A percentile compares a stretch with the other conserved stretches of the same genome.
Conservation (phyloP, 2,888 invertebrate species). For the Aethes cnicana region DNA sequence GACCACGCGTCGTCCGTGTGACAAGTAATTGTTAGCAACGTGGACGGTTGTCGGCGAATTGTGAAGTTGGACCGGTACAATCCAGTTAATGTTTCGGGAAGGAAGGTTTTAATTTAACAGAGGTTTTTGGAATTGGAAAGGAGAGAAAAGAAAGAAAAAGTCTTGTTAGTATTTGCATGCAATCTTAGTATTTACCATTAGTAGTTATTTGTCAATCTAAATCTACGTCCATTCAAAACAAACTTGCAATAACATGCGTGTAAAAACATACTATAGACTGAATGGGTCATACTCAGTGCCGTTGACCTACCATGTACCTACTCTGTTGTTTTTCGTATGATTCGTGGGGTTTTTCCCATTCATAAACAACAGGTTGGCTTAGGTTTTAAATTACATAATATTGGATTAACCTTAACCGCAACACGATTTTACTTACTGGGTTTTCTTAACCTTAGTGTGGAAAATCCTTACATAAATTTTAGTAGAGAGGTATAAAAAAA, state of each 20-base stretch:
- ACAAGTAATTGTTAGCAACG: slow-evolving; percentile 63
- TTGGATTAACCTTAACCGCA: slow-evolving; percentile 5
- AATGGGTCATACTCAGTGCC: neutral
- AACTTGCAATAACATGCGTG: neutral
- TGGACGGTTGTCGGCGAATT: slow-evolving; percentile 43
- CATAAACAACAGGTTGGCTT: neutral
- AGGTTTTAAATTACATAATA: neutral
- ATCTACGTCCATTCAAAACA: neutral
- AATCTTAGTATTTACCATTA: slow-evolving; percentile 8
- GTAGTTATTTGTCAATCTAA: neutral
- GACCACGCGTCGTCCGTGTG: slow-evolving; percentile 60
- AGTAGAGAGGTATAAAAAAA: too few relatives aligned
- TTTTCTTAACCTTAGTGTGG: too few relatives aligned
- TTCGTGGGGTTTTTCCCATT: neutral
- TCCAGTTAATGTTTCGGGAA: too few relatives aligned
- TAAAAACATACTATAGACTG: neutral
- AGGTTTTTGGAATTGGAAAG: slow-evolving; percentile 46
- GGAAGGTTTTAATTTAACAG: slow-evolving; percentile 46
- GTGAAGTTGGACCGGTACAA: slow-evolving; percentile 51
- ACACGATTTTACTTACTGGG: too few relatives aligned
- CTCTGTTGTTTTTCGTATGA: neutral
- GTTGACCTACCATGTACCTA: neutral
- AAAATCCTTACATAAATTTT: too few relatives aligned
- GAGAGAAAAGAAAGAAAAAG: slow-evolving; percentile 47
- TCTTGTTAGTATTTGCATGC: slow-evolving; percentile 57